Evolutionary conservation across 2,888 invertebrate species (phyloP).

Genomic region (Biston betularia): DNA sequence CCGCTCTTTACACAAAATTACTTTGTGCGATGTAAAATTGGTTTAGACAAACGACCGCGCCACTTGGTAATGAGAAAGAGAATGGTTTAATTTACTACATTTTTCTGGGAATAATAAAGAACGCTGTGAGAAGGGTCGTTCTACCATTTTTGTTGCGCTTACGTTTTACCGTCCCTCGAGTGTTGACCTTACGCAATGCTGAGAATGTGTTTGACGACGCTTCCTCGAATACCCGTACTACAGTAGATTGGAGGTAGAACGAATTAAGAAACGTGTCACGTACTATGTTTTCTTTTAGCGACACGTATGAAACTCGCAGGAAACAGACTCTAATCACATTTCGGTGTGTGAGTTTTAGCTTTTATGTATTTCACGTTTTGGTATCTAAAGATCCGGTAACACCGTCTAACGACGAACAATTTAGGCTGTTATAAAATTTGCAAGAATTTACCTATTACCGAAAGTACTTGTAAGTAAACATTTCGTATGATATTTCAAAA

Average conservation of each 20-base stretch:
- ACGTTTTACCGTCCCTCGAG: constrained; percentile 18
- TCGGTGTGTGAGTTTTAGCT: neutral
- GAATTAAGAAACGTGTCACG: constrained; percentile 33
- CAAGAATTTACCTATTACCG: too few species aligned
- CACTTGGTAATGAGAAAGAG: constrained; percentile 6
- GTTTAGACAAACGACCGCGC: constrained; percentile 15
- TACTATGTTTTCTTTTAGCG: constrained; percentile 14
- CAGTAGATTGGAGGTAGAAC: constrained; percentile 6
- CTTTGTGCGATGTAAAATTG: constrained; percentile 10
- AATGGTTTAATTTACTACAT: constrained; percentile 20
- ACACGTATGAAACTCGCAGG: neutral
- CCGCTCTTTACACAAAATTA: constrained; percentile 16
- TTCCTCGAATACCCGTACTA: constrained; percentile 15
- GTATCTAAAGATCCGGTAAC: too few species aligned
- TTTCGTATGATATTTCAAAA: too few species aligned
- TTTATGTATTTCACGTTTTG: too few species aligned
- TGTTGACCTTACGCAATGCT: constrained; percentile 19
- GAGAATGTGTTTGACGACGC: constrained; percentile 32
- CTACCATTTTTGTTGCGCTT: constrained; percentile 20
- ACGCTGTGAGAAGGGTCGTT: constrained; percentile 14
- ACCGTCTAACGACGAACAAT: too few species aligned
- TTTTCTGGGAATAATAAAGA: constrained; percentile 20
- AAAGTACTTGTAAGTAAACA: too few species aligned
- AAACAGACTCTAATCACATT: neutral
- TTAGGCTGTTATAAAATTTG: too few species aligned